A percentile compares a stretch with the other conserved stretches of the same genome.
Conservation (phyloP, 1,140 invertebrate genomes). For the Latrodectus geometricus region DNA sequence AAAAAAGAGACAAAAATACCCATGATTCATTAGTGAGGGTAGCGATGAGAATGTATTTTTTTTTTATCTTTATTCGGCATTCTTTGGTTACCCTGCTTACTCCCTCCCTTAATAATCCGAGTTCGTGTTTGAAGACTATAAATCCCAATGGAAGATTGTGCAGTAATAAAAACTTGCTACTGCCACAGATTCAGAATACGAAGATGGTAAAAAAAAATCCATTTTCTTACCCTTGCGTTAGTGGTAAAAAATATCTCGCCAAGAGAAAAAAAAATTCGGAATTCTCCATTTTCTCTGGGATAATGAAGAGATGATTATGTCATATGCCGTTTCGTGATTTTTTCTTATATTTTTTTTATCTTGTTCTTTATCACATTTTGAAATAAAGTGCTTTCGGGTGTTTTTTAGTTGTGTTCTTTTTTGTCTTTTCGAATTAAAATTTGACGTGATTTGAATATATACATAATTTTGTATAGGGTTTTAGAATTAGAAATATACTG, state of each 20-base stretch:
- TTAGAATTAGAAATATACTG: too few species aligned
- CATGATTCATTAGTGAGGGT: background rate
- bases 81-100: background rate
- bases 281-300: background rate
- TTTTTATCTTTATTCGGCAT: background rate
- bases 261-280: background rate
- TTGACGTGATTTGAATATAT: too few species aligned
- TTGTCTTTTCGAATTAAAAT: background rate
- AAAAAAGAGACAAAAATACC: background rate
- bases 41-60: background rate
- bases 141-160: background rate
- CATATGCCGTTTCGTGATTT: background rate
- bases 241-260: background rate
- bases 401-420: background rate
- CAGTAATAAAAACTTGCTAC: background rate
- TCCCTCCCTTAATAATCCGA: background rate
- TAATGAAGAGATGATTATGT: background rate
- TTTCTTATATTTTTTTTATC: background rate
- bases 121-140: background rate
- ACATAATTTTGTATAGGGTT: too few species aligned
- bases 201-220: background rate
- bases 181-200: background rate
- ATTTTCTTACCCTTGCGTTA: background rate
- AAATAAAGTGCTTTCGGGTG: background rate
- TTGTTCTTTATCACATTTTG: background rate